Percentiles rank a stretch among this genome's conserved stretches.
Conservation (phyloP, 2,888 invertebrate species). For the Drosophila merina region DNA sequence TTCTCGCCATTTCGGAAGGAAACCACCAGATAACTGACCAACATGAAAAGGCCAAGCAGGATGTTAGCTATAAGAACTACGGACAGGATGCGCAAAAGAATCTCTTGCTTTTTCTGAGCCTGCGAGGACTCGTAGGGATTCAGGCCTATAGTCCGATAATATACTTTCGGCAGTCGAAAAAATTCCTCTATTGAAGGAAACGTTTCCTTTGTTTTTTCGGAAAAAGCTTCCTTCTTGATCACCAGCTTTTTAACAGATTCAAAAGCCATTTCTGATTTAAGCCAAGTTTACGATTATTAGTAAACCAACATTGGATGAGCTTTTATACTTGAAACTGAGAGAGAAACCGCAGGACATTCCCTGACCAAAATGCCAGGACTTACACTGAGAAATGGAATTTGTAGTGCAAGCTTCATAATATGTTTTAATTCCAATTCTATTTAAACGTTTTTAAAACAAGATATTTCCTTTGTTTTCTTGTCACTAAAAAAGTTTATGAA, state of each 20-base stretch:
- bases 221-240: not conserved
- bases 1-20: conserved; percentile 49
- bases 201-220: not conserved
- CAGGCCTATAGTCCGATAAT: conserved; percentile 21
- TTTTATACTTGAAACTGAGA: not conserved
- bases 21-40: conserved; percentile 48
- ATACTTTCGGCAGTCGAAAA: conserved; percentile 23
- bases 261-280: not conserved
- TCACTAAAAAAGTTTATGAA: too few relatives aligned
- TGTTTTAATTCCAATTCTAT: too few relatives aligned
- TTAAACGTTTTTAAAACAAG: not conserved
- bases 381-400: not conserved
- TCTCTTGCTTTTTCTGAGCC: not conserved
- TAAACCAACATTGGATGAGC: not conserved
- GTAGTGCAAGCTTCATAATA: too few relatives aligned
- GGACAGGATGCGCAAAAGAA: conserved; percentile 26
- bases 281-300: not conserved
- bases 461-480: not conserved
- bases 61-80: conserved; percentile 17
- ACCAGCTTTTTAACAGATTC: not conserved
- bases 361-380: not conserved
- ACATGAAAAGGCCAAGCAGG: too few relatives aligned
- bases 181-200: conserved; percentile 20
- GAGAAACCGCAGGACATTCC: not conserved
- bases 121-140: conserved; percentile 17